Conservation (phyloP, 1,140 invertebrate genomes). For the Pseudomyrmex pallidus region DNA sequence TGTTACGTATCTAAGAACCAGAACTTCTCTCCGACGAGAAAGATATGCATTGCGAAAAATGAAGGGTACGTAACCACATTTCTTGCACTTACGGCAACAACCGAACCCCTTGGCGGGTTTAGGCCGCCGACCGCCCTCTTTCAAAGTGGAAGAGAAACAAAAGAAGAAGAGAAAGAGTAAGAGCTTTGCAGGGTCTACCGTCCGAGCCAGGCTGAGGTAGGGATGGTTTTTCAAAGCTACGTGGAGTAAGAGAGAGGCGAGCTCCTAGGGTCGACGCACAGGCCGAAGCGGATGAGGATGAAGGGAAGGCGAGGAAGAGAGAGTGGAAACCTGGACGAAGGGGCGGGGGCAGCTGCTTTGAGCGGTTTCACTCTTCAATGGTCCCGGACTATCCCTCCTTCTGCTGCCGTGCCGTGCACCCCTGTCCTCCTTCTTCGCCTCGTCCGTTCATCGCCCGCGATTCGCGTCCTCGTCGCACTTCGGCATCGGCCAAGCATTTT, state of each 20-base stretch:
- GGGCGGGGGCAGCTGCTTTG: slow-evolving; percentile 82
- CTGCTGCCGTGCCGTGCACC: slow-evolving; percentile 67
- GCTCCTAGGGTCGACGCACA: slow-evolving; percentile 71
- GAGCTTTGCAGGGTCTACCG: slow-evolving; percentile 62
- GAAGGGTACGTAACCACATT: slow-evolving; percentile 63
- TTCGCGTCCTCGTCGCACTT: slow-evolving; percentile 78
- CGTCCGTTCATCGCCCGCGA: slow-evolving; percentile 72
- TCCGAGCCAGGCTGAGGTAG: slow-evolving; percentile 63
- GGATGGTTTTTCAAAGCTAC: slow-evolving; percentile 73
- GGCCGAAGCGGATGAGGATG: slow-evolving; percentile 68
- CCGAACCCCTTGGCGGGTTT: slow-evolving; percentile 61
- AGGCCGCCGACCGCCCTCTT: slow-evolving; percentile 46
- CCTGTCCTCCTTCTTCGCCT: slow-evolving; percentile 69
- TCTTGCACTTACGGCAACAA: slow-evolving; percentile 56
- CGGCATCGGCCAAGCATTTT: slow-evolving; percentile 76
- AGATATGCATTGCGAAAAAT: slow-evolving; percentile 41
- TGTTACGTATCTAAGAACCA: not conserved
- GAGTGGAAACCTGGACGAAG: slow-evolving; percentile 63
- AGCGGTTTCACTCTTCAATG: slow-evolving; percentile 85
- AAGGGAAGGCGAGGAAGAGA: slow-evolving; percentile 54
- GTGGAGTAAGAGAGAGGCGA: slow-evolving; percentile 73
- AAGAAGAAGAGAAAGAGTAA: slow-evolving; percentile 52
- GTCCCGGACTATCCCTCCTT: slow-evolving; percentile 77
- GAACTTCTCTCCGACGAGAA: slow-evolving; percentile 2
- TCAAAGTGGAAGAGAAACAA: slow-evolving; percentile 59